Base-by-base conservation (phyloP, 2,888 invertebrate genomes). In the Papilio elwesi region DNA sequence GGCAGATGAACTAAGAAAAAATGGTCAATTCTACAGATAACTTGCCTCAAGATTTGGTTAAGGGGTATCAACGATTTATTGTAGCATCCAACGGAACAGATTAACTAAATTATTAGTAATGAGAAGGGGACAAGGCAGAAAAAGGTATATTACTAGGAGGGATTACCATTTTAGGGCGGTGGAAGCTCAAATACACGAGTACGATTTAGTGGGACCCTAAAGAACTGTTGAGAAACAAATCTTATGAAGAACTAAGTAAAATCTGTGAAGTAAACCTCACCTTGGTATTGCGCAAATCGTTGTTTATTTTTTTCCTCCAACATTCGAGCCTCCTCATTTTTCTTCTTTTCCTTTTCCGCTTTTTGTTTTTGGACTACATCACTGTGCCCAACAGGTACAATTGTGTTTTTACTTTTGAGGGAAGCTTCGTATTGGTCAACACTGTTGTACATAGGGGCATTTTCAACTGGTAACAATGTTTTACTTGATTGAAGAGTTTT, bases 391-490 rank as follows among this genome's bases (percentile, higher is more conserved):
- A 90, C 84, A 49, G 87, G 85, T 51, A 91, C 76, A 57, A 89
- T 82, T 62, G 68, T 52, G 13, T 78, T 68, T 9, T 74, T 53
- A 57, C 78, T 78, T 57, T 82, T 81, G 70, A 83, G 81, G 6
- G 90, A 82, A 0, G 85, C 75, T 77, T 92, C 92, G 70, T 95
- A 97, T 79, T 95, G 95, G 1, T 94, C 91, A 70, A 97, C 76
- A 85, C 97, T 97, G 84, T 97, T 97, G 80, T 95, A 96, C 70
- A 92, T 77, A 38, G 95, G 95, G 0, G 96, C 96, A 74, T 93
- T 90, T 16, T 94, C 83, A 6, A 93, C 88, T 0, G 96, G 96
- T 15, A 95, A 79, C 71, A 88, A 88, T 0, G 95, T 81, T 78
- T 95, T 94, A 0, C 91, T 77, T 0, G 95, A 94, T 78, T 96